phyloP scores from a whole-genome alignment of 2,797 vertebrate genomes.

The Gallinago solitaria region DNA sequence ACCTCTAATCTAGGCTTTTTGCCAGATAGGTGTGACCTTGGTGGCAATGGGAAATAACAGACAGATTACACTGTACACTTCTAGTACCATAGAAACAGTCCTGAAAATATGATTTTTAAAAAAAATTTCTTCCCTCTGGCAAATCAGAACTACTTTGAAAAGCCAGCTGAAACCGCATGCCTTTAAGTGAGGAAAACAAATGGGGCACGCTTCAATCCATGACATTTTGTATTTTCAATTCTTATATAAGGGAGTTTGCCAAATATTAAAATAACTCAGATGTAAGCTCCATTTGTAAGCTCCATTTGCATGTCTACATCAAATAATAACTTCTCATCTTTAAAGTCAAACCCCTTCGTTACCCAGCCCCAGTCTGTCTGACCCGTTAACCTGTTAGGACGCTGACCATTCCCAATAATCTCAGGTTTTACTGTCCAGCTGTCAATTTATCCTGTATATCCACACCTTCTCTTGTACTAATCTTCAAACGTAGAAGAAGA shows the following conservation, averaged over 20 bases:
- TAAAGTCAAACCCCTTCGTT: not conserved
- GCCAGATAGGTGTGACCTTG: not conserved
- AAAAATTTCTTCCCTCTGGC: not conserved
- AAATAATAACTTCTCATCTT: not conserved
- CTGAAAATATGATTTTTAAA: not conserved
- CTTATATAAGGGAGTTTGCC: not conserved
- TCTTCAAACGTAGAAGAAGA: not conserved
- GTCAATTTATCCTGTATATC: not conserved
- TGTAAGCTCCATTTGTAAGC: too few species aligned
- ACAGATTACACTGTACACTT: not conserved
- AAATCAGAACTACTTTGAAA: not conserved
- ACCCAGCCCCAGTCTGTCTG: not conserved
- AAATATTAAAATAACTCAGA: not conserved
- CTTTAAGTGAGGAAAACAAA: not conserved
- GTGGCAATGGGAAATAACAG: not conserved
- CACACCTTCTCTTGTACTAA: not conserved
- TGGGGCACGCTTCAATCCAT: fast-evolving
- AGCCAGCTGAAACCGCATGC: not conserved
- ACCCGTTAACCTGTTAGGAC: not conserved
- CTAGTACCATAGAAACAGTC: not conserved
- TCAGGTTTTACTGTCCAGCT: not conserved
- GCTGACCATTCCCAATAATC: not conserved
- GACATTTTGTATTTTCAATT: not conserved
- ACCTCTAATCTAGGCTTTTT: not conserved
- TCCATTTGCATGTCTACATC: not conserved